Evolutionary conservation across 2,888 invertebrate species (phyloP).

Genomic region (Cynaeus angustus): DNA sequence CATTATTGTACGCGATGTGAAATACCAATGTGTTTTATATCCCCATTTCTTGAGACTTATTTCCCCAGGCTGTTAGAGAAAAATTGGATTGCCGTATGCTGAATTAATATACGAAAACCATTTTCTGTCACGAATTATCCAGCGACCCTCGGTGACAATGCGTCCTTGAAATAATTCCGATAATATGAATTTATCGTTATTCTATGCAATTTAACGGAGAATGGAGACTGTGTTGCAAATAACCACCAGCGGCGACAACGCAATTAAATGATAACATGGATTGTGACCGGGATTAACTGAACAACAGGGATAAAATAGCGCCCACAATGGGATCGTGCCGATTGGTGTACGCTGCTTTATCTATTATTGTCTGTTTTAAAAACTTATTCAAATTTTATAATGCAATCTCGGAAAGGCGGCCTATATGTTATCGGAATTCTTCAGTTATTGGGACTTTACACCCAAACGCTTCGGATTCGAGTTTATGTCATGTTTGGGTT

Average conservation of each 20-base stretch:
- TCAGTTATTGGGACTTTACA: conserved; percentile 29
- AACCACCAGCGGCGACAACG: conserved; percentile 49
- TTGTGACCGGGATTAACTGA: conserved; percentile 48
- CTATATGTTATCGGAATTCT: conserved; percentile 32
- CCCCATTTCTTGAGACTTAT: conserved; percentile 38
- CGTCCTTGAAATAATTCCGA: conserved; percentile 29
- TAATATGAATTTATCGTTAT: conserved; percentile 41
- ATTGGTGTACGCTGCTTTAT: conserved; percentile 39
- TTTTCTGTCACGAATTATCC: conserved; percentile 7
- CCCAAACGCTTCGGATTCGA: conserved; percentile 17
- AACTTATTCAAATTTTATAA: conserved; percentile 42
- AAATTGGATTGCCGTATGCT: conserved; percentile 39
- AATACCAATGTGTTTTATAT: conserved; percentile 49
- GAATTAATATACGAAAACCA: conserved; percentile 22
- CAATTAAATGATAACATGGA: conserved; percentile 53
- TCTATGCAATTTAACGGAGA: conserved; percentile 40
- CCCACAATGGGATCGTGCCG: conserved; percentile 44
- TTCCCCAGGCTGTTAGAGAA: conserved; percentile 44
- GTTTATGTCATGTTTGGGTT: conserved; percentile 28
- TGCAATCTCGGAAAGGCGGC: conserved; percentile 16
- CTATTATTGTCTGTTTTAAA: conserved; percentile 37
- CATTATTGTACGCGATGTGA: conserved; percentile 55
- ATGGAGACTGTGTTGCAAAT: conserved; percentile 48
- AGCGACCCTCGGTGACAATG: not conserved
- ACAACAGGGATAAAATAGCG: conserved; percentile 45